Evolutionary conservation across 1,140 invertebrate species (phyloP).

Genomic region (Saxidomus purpurata): DNA sequence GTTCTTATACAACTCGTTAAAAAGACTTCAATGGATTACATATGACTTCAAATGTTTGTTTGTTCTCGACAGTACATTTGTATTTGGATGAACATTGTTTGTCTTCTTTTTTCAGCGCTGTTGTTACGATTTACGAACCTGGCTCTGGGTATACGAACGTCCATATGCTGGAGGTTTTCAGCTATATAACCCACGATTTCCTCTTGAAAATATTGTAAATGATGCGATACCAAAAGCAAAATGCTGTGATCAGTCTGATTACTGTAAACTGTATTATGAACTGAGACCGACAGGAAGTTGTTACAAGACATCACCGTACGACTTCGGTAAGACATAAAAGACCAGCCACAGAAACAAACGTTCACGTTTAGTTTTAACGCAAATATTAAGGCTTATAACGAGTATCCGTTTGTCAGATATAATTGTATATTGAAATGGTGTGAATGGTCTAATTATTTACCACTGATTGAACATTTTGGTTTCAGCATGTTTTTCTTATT

Average conservation of each 20-base stretch:
- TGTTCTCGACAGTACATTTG: neutral
- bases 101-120: neutral
- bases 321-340: no score
- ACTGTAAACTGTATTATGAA: neutral
- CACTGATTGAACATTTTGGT: no score
- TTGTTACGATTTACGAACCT: neutral
- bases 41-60: neutral
- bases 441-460: no score
- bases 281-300: neutral
- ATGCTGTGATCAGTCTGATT: neutral
- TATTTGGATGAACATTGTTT: no score
- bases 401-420: no score
- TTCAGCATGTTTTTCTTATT: no score
- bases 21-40: neutral
- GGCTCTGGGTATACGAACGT: neutral
- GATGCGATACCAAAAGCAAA: neutral
- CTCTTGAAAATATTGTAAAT: neutral
- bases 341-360: neutral
- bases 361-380: no score
- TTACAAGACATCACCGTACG: neutral
- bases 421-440: no score
- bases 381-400: no score
- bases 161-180: constrained; percentile 13
- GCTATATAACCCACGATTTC: neutral
- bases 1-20: neutral